Evolutionary conservation across 2,888 invertebrate genomes (phyloP).

Genomic region (Limenitis camilla): DNA sequence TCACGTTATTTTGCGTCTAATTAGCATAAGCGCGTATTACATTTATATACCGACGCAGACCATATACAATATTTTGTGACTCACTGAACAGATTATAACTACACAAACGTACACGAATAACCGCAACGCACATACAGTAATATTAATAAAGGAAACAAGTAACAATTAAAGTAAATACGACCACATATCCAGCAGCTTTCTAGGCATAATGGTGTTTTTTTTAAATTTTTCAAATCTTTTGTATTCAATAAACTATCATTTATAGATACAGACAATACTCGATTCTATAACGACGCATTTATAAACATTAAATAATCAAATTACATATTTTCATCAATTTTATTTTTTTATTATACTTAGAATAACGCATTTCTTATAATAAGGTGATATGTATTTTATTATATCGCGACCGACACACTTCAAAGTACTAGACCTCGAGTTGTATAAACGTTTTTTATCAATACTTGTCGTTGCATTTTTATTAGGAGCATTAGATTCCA

Average conservation of each 20-base stretch:
- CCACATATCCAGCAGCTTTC: no score
- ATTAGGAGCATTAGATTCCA: no score
- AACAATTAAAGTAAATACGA: no score
- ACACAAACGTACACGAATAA: no score
- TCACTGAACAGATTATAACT: not conserved
- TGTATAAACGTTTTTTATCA: conserved; percentile 1
- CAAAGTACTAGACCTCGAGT: not conserved
- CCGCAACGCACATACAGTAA: no score
- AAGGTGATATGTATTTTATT: conserved; percentile 18
- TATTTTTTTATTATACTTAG: conserved; percentile 2
- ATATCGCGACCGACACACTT: conserved; percentile 1
- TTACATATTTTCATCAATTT: conserved; percentile 2
- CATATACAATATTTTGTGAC: not conserved
- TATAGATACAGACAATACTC: not conserved
- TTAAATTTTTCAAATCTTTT: no score
- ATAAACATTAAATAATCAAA: conserved; percentile 1
- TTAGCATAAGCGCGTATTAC: conserved; percentile 3
- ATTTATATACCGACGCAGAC: conserved; percentile 1
- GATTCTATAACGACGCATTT: not conserved
- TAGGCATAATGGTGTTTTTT: no score
- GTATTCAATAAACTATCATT: no score
- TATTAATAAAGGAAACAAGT: no score
- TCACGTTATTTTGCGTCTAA: conserved; percentile 2
- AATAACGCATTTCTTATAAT: conserved; percentile 7
- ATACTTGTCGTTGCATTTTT: no score